A percentile compares a stretch with the other conserved stretches of the same genome.
These are phyloP conservation scores for Lathamus discolor DNA, from an alignment of 2,113 vertebrate species.

Conservation along the genomic window DNA sequence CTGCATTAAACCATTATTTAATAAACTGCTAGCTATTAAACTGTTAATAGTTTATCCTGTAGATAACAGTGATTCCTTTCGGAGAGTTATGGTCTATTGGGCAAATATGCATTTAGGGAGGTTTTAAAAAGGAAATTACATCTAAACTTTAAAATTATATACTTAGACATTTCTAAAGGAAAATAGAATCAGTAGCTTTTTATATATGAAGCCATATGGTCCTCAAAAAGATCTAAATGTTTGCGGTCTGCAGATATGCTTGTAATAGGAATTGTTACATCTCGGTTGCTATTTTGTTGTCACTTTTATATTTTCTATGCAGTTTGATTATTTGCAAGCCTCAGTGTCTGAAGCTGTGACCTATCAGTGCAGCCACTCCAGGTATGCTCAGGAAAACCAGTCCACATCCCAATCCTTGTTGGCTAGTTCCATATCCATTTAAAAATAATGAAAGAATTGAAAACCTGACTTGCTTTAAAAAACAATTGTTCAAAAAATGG, in stretches of 20 bases:
- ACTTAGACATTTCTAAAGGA: background rate
- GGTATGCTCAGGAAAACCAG: background rate
- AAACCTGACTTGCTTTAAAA: background rate
- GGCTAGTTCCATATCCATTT: background rate
- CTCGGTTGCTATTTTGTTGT: background rate
- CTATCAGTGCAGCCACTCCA: background rate
- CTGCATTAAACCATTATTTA: background rate
- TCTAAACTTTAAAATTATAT: background rate
- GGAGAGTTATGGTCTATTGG: background rate
- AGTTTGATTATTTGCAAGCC: background rate
- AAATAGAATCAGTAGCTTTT: background rate
- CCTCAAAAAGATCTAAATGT: background rate
- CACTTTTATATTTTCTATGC: background rate
- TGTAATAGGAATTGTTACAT: background rate
- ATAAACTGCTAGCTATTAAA: background rate
- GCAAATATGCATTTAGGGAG: background rate
- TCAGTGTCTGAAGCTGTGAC: background rate
- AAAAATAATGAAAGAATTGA: background rate
- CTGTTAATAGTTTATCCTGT: background rate
- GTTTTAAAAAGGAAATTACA: background rate
- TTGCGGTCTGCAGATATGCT: background rate
- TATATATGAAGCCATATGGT: background rate
- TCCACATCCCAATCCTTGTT: background rate
- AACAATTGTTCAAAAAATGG: background rate
- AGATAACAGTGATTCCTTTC: background rate